Percentiles rank a stretch among this genome's conserved stretches.
Conservation (phyloP, 2,888 invertebrate species). For the Lasioglossum marginatum region DNA sequence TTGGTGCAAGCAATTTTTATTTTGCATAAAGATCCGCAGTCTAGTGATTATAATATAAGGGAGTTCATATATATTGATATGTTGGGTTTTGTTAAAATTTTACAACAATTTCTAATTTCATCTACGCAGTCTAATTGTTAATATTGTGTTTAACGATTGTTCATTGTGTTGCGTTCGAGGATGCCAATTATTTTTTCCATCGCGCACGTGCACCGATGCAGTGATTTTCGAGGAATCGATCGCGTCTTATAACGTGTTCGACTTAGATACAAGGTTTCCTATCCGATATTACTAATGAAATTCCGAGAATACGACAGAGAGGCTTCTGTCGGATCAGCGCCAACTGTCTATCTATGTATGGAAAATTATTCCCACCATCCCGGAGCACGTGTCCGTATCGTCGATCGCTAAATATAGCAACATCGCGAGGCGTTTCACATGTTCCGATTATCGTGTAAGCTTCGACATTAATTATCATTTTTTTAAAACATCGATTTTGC, state of each 20-base stretch:
- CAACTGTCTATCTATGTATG: slow-evolving; percentile 12
- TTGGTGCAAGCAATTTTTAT: no score
- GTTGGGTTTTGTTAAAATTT: no score
- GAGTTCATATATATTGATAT: no score
- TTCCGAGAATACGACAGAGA: slow-evolving; percentile 54
- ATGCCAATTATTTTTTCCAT: not conserved
- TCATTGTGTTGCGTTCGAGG: not conserved
- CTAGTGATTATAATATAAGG: no score
- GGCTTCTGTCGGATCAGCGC: slow-evolving; percentile 64
- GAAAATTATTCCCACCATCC: not conserved
- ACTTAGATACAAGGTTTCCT: slow-evolving; percentile 63
- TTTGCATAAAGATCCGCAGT: no score
- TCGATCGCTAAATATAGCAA: not conserved
- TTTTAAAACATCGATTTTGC: no score
- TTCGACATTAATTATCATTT: not conserved
- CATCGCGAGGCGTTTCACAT: not conserved
- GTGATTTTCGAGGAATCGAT: slow-evolving; percentile 20
- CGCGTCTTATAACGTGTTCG: not conserved
- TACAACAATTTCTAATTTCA: not conserved
- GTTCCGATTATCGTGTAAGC: not conserved
- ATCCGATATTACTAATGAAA: slow-evolving; percentile 70
- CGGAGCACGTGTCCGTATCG: not conserved
- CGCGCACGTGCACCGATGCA: not conserved
- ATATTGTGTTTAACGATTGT: not conserved
- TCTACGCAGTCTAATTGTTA: not conserved